Conservation (phyloP, 2,113 vertebrate species). For the Carettochelys insculpta region DNA sequence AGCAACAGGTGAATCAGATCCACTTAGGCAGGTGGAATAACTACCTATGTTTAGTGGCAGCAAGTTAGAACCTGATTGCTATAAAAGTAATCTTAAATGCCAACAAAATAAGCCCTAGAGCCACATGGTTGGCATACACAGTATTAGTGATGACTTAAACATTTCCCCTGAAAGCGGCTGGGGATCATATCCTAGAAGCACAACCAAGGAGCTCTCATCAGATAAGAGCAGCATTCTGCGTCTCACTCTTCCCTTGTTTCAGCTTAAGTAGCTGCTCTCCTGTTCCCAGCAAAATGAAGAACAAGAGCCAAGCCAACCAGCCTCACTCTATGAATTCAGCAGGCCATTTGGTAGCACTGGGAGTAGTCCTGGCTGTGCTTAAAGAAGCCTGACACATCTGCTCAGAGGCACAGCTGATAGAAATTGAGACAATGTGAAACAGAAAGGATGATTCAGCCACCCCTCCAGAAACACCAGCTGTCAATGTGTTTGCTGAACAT, state of each 20-base stretch:
- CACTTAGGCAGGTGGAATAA: conserved; percentile 28
- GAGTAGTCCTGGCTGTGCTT: not conserved
- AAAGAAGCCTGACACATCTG: not conserved
- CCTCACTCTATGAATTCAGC: not conserved
- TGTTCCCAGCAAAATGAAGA: not conserved
- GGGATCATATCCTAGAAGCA: not conserved
- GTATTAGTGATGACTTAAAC: not conserved
- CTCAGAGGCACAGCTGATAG: not conserved
- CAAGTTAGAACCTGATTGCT: not conserved
- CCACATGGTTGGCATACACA: not conserved
- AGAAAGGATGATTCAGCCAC: not conserved
- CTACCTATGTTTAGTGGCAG: not conserved
- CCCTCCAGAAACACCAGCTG: not conserved
- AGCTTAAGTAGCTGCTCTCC: not conserved
- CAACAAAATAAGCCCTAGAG: not conserved
- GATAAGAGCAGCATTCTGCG: not conserved
- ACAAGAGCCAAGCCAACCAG: fast-evolving
- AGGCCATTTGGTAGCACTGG: fast-evolving
- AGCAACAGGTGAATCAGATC: not conserved
- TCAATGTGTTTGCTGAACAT: fast-evolving
- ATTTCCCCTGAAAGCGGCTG: too few relatives aligned
- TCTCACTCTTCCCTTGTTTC: not conserved
- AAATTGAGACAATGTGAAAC: not conserved
- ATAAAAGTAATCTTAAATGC: not conserved
- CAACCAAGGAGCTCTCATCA: fast-evolving